Conservation (phyloP, 2,888 invertebrate genomes). For the Sepioteuthis lessoniana region DNA sequence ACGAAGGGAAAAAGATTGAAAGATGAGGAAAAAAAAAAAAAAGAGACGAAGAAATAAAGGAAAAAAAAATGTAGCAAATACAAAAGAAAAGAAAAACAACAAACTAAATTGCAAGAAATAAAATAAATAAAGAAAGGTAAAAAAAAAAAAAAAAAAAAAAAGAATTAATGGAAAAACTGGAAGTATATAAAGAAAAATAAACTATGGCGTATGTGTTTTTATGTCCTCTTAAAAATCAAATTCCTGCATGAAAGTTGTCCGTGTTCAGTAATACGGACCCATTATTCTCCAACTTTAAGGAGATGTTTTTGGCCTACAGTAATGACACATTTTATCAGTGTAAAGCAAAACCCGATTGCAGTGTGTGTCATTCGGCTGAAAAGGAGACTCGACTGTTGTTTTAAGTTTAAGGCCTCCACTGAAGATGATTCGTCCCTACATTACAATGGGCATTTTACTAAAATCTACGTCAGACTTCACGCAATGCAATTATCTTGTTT, state of each 20-base stretch:
- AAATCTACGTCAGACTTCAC: not conserved
- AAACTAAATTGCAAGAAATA: no score
- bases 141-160: not conserved
- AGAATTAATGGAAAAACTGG: not conserved
- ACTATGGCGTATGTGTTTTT: not conserved
- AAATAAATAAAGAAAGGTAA: not conserved
- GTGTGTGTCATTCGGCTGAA: not conserved
- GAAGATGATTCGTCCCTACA: not conserved
- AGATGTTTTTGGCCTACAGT: not conserved
- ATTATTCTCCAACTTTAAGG: not conserved
- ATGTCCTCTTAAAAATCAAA: not conserved
- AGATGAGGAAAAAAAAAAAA: no score
- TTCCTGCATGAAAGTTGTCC: not conserved
- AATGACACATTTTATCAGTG: not conserved
- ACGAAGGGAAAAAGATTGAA: no score
- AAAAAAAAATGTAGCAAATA: no score
- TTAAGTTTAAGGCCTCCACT: not conserved
- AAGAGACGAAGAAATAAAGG: no score
- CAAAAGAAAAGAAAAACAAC: no score
- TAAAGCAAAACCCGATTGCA: constrained; percentile 11
- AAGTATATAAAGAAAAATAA: not conserved
- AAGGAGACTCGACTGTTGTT: not conserved
- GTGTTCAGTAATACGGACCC: not conserved
- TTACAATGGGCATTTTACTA: not conserved
- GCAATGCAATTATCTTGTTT: not conserved